Conservation (phyloP, 2,888 invertebrate genomes). For the Lacanobia wlatinum region DNA sequence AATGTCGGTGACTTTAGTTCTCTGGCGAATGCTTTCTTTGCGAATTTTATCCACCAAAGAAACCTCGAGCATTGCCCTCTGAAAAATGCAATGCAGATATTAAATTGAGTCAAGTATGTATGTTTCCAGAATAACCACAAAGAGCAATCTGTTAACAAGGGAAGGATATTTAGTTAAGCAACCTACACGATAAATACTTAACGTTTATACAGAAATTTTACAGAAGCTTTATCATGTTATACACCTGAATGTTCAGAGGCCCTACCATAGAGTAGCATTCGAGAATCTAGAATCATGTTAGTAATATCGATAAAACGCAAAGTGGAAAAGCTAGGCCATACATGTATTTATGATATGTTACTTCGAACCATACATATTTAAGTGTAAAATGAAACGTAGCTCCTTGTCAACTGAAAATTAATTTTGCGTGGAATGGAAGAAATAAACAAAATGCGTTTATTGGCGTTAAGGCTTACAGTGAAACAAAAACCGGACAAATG, state of each 20-base stretch:
- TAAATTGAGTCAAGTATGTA: too few relatives aligned
- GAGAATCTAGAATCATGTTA: neutral
- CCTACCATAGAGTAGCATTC: constrained; percentile 58
- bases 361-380: neutral
- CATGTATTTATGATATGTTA: neutral
- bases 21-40: too few relatives aligned
- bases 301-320: neutral
- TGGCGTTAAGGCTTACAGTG: too few relatives aligned
- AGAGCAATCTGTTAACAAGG: neutral
- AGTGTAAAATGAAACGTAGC: neutral
- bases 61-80: too few relatives aligned
- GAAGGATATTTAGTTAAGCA: neutral
- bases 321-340: neutral
- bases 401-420: too few relatives aligned
- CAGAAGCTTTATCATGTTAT: constrained; percentile 70
- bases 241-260: constrained; percentile 74
- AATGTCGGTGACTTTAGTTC: too few relatives aligned
- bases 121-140: neutral
- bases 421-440: too few relatives aligned
- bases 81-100: too few relatives aligned
- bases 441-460: too few relatives aligned
- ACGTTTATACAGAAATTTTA: constrained; percentile 45
- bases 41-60: too few relatives aligned
- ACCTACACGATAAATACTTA: constrained; percentile 30
- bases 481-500: too few relatives aligned